Evolutionary conservation across 2,113 vertebrate species (phyloP), one percentile per base, ranked within the genome.

Genomic region (Pavo muticus): DNA sequence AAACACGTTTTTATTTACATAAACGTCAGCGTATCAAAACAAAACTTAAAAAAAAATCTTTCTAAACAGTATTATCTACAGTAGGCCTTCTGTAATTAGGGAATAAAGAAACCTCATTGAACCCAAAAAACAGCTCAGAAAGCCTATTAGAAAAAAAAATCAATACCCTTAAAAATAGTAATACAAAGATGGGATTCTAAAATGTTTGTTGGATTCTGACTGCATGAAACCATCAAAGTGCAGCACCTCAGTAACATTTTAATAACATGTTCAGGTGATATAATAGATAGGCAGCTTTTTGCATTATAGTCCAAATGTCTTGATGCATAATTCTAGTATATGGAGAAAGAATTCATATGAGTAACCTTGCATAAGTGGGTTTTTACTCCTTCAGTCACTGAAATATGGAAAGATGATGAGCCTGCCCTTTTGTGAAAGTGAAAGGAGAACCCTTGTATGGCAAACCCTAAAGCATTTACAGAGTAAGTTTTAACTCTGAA

Each of bases 1-100:
- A 97, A 97, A 95, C 68, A 95, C 50, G 35, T 80, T 91, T 96
- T 96, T 96, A 97, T 98, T 97, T 98, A 95, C 95, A 96, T 97
- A 97, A 96, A 74, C 2, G 21, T 90, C 79, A 87, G 77, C 50
- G 94, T 94, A 80, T 57, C 71, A 92, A 91, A 95, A 70, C 75
- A 78, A 91, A 92, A 92, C 69, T 77, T 78, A 93, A 92, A 88
- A 50, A 68, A 69, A 50, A 94, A 94, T 78, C 69, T 90, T 95
- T 64, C 77, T 85, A 87, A 93, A 91, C 40, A 91, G 30, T 60
- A 92, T 76, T 95, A 95, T 83, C 95, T 93, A 95, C 73, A 45
- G 50, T 64, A 90, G 94, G 67, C 77, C 92, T 93, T 95, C 67
- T 93, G 78, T 88, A 96, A 93, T 97, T 97, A 97, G 69, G 81